These are phyloP conservation scores for Athalia rosae DNA, from an alignment of 2,888 invertebrate species.

Conservation along the genomic window DNA sequence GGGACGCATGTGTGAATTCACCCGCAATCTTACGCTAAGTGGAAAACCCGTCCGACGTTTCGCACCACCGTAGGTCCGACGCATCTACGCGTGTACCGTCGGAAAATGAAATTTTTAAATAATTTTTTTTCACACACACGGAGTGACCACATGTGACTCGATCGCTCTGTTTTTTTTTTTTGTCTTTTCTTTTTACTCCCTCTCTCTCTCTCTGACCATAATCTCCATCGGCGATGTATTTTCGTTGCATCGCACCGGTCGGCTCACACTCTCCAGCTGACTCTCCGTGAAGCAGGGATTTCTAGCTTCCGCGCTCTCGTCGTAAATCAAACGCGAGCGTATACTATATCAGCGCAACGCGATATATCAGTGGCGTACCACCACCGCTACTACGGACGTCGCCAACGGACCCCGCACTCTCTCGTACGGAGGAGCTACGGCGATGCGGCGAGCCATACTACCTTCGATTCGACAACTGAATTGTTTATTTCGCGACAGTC, in stretches of 20 bases:
- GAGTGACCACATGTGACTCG: constrained; percentile 14
- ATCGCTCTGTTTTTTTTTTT: not conserved
- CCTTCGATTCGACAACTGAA: constrained; percentile 17
- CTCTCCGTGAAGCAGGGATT: constrained; percentile 46
- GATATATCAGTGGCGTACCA: constrained; percentile 47
- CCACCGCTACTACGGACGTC: constrained; percentile 1
- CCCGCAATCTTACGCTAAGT: constrained; percentile 44
- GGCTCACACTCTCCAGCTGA: constrained; percentile 43
- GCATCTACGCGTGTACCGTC: not conserved
- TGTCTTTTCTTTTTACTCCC: not conserved
- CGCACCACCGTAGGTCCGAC: constrained; percentile 1
- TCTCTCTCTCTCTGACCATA: too few relatives aligned
- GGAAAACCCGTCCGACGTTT: constrained; percentile 44
- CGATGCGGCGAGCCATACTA: not conserved
- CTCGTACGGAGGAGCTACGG: not conserved
- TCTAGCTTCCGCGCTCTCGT: constrained; percentile 40
- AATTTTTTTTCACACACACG: not conserved
- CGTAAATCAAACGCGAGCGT: constrained; percentile 47
- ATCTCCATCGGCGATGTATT: not conserved
- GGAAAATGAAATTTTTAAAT: constrained; percentile 10
- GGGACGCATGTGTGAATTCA: constrained; percentile 45
- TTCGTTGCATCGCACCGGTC: constrained; percentile 18
- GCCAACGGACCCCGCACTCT: constrained; percentile 12
- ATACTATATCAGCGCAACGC: constrained; percentile 44
- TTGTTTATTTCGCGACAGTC: constrained; percentile 19